Base-by-base conservation (phyloP, 2,113 vertebrate species). In the Morone saxatilis region DNA sequence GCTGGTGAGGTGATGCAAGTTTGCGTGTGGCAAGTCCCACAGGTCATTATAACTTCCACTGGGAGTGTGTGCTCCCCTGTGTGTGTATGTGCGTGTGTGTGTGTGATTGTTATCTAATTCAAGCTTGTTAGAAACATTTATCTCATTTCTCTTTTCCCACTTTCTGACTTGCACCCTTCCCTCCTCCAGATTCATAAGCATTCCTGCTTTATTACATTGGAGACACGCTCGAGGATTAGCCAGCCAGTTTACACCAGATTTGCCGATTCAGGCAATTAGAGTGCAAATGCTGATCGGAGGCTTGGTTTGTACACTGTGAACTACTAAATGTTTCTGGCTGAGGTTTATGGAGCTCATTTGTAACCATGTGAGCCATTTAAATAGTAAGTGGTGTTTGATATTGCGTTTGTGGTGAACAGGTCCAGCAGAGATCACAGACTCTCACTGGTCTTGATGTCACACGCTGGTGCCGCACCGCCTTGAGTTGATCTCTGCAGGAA, bases 241-340 rank as follows among this genome's bases (percentile, higher is more conserved):
- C 20, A 57, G 57, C 50, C 69, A 72, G 50, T 85, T 85, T 79
- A 67, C 59, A 75, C 36, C 70, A 50, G 67, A 80, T 86, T 82
- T 87, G 54, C 54, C 1, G 47, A 84, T 84, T 79, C 71, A 80
- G 71, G 68, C 63, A 79, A 82, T 86, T 79, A 80, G 38, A 43
- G 71, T 43, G 45, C 41, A 60, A 57, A 76, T 3, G 41, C 47
- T 60, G 63, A 78, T 80, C 48, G 1, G 63, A 66, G 4, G 66
- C 59, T 70, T 16, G 12, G 47, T 59, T 38, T 66, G 38, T 72
- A 66, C 4, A 10, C 77, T 45, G 48, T 6, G 51, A 45, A 19
- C 70, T 47, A 7, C 36, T 68, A 17, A 78, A 60, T 63, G 66
- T 63, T 60, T 82, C 60, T 47, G 4, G 38, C 45, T 31, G 41